phyloP scores from a whole-genome alignment of 2,888 invertebrate species.

The Troglohyphantes excavatus region DNA sequence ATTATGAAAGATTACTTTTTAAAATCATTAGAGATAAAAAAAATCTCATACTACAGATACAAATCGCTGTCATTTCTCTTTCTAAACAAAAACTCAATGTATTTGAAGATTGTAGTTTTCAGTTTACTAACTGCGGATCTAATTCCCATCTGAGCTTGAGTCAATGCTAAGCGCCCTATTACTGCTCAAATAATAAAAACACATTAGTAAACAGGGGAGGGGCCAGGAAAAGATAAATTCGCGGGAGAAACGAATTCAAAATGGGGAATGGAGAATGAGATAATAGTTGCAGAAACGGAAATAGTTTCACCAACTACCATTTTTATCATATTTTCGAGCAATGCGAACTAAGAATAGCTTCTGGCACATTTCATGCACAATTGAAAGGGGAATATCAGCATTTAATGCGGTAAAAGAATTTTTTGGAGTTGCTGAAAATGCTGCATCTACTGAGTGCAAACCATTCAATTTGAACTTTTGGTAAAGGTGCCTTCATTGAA shows the following conservation, averaged over 20 bases:
- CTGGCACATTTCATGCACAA: not conserved
- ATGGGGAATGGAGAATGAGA: constrained; percentile 6
- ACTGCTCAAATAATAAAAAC: not conserved
- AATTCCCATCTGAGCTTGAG: not conserved
- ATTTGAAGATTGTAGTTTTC: too few relatives aligned
- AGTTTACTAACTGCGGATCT: not conserved
- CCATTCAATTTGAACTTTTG: too few relatives aligned
- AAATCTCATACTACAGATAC: too few relatives aligned
- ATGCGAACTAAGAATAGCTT: constrained; percentile 20
- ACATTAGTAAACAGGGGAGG: not conserved
- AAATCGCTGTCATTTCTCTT: too few relatives aligned
- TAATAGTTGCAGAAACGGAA: constrained; percentile 23
- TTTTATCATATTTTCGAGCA: constrained; percentile 14
- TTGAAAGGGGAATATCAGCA: not conserved
- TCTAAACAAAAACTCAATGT: too few relatives aligned
- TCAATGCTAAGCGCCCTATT: not conserved
- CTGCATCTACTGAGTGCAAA: too few relatives aligned
- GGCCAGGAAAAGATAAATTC: constrained; percentile 43
- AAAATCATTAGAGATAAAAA: too few relatives aligned
- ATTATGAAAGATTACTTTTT: too few relatives aligned
- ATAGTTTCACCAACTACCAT: not conserved
- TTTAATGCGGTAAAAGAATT: not conserved
- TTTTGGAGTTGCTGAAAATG: too few relatives aligned
- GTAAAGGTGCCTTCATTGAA: too few relatives aligned
- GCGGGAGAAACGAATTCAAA: constrained; percentile 30